Base-by-base conservation (phyloP, 2,797 vertebrate genomes). In the Catostomus latipinnis region DNA sequence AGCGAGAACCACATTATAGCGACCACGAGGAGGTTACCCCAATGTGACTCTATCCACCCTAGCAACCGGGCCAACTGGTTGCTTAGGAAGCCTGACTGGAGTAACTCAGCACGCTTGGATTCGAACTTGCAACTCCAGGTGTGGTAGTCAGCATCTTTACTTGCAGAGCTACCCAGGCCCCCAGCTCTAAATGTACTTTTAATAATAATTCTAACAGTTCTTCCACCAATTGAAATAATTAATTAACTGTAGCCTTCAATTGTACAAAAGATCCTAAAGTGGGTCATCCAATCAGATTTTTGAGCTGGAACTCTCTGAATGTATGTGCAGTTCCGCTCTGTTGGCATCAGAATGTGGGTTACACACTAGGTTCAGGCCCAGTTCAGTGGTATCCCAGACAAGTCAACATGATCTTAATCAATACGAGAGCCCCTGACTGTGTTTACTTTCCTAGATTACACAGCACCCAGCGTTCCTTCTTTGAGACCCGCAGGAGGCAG, bases 401-500 rank as follows among this genome's bases (percentile, higher is more conserved):
- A 71, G 14, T 34, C 34, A 0, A 22, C 18, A 13, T 9, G 8
- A 48, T 63, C 75, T 56, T 50, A 14, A 43, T 82, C 67, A 65
- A 70, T 82, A 61, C n/a, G 16, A 56, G 62, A 11, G 69, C 65
- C 34, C 57, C 45, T 54, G n/a, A 11, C 73, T 68, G 74, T 73
- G 79, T 84, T 83, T 80, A 62, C 74, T 74, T 52, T 60, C 45
- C 70, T 46, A 74, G 84, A 82, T 84, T 86, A 82, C 85, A 83
- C 54, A 75, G 78, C 71, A 73, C 71, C 81, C 78, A 45, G 50
- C 8, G 46, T 66, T 76, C 56, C 62, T 77, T 56, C 83, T 78
- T 76, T 81, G 76, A 86, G 78, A 81, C 72, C 83, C 65, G 45
- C 63, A 61, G 84, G 83, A 83, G 83, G 67, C 76, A 57, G 76